A percentile compares a stretch with the other conserved stretches of the same genome.
Conservation (phyloP, 2,113 vertebrate genomes). For the Callipepla squamata region DNA sequence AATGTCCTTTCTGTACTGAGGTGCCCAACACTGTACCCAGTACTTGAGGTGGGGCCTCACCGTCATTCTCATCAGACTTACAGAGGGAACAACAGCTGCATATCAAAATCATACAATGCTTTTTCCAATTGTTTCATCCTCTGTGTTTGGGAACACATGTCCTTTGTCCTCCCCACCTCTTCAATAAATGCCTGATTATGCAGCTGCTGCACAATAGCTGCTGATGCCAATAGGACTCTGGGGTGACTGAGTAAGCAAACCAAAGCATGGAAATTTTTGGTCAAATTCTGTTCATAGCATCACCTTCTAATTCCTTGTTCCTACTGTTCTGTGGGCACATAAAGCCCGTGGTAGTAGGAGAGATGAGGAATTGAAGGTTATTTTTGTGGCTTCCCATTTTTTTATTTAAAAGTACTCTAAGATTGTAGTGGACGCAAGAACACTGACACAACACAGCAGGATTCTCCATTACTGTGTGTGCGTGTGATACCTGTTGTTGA, state of each 20-base stretch:
- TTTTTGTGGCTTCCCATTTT: not conserved
- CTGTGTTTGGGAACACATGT: not conserved
- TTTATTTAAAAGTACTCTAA: not conserved
- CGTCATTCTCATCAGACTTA: fast-evolving
- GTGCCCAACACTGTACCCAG: too few species aligned
- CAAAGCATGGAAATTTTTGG: slow-evolving; percentile 20
- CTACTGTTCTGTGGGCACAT: not conserved
- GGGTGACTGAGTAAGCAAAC: not conserved
- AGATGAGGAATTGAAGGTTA: not conserved
- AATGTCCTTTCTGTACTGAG: too few species aligned
- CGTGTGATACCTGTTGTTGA: not conserved
- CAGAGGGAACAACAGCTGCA: not conserved
- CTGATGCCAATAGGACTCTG: not conserved
- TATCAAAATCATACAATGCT: not conserved
- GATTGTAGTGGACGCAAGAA: not conserved
- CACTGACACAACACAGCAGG: not conserved
- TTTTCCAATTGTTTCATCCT: not conserved
- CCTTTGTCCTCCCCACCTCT: not conserved
- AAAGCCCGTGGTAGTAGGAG: not conserved
- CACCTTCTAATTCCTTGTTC: not conserved
- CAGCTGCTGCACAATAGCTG: slow-evolving; percentile 50
- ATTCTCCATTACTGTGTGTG: not conserved
- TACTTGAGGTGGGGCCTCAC: too few species aligned
- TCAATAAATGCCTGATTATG: not conserved
- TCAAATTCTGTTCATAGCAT: not conserved